These are phyloP conservation scores for Euclidia mi DNA, from an alignment of 2,888 invertebrate genomes.

Conservation along the genomic window DNA sequence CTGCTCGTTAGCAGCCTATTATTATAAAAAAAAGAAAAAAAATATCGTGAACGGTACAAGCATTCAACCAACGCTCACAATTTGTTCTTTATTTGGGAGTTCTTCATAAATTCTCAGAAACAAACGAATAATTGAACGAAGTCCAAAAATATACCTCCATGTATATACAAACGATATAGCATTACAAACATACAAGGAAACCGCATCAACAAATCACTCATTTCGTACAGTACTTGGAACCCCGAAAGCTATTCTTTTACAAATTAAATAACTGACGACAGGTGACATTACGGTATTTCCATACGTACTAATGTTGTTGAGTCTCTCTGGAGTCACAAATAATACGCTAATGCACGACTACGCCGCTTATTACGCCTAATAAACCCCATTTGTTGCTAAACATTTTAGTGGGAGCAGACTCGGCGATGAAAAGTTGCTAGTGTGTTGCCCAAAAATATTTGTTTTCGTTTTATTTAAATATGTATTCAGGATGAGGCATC, in stretches of 20 bases:
- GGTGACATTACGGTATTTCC: conserved; percentile 42
- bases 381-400: conserved; percentile 61
- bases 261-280: conserved; percentile 35
- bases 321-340: conserved; percentile 57
- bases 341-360: conserved; percentile 61
- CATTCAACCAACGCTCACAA: no score
- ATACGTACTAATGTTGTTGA: conserved; percentile 39
- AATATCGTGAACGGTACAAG: no score
- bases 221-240: neutral
- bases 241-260: conserved; percentile 17
- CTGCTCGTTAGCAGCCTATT: no score
- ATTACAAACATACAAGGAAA: conserved; percentile 1
- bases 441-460: conserved; percentile 3
- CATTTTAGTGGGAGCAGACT: conserved; percentile 50
- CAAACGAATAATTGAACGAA: no score
- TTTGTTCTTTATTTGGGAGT: no score
- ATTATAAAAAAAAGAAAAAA: no score
- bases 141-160: no score
- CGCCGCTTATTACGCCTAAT: conserved; percentile 63
- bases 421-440: conserved; percentile 33
- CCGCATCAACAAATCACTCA: neutral
- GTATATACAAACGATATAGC: no score
- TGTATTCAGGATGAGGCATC: no score
- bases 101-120: no score
- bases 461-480: no score